Conservation (phyloP, 2,888 invertebrate species). For the Athalia rosae region DNA sequence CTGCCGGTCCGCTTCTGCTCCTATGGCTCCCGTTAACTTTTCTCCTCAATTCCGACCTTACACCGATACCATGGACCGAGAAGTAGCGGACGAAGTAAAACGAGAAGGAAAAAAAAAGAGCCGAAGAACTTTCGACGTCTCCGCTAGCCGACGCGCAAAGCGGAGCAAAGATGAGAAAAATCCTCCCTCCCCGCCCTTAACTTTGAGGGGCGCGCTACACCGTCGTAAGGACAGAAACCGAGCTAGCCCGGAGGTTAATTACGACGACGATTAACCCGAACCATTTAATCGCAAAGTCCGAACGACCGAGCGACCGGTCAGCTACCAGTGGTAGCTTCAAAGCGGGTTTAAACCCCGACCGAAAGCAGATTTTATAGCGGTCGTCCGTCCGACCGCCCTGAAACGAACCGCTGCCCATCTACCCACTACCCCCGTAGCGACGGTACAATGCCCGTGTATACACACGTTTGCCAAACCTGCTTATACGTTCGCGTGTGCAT, state of each 20-base stretch:
- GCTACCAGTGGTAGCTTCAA: constrained; percentile 6
- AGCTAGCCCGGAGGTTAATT: constrained; percentile 9
- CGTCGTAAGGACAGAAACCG: not conserved
- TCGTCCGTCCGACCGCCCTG: constrained; percentile 54
- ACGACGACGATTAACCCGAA: constrained; percentile 44
- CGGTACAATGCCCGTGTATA: not conserved
- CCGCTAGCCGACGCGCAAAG: no score
- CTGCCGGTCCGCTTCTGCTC: constrained; percentile 4
- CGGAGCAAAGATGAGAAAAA: no score
- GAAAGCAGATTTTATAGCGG: constrained; percentile 67
- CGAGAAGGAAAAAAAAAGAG: not conserved
- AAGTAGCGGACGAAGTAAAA: not conserved
- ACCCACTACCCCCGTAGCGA: constrained; percentile 53
- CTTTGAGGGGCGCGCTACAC: not conserved
- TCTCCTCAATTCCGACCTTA: not conserved
- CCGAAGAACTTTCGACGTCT: not conserved
- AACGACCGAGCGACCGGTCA: constrained; percentile 49
- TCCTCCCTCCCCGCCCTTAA: not conserved
- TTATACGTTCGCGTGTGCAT: not conserved
- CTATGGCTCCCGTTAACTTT: not conserved
- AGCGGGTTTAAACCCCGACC: constrained; percentile 22
- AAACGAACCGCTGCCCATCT: constrained; percentile 61
- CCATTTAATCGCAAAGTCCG: constrained; percentile 70
- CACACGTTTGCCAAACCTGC: not conserved
- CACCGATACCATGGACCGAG: constrained; percentile 14